Base-by-base conservation (phyloP, 1,140 invertebrate species). In the Papilio machaon region DNA sequence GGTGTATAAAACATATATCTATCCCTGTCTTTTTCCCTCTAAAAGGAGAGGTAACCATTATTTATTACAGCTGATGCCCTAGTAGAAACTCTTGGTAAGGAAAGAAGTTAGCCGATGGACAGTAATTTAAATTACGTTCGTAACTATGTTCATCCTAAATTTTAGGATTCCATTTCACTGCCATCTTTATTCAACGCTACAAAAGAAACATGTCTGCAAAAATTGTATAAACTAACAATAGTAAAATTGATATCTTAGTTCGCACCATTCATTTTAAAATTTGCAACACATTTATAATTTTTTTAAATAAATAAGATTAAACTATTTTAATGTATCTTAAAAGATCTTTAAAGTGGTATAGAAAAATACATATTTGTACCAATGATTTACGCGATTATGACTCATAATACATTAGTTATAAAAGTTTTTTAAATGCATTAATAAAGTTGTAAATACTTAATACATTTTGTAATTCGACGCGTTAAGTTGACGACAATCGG, bases 401-500 rank as follows among this genome's bases (percentile, higher is more conserved):
- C 9, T 73, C 67, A 54, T 81, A 76, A 19, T 46, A 1, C 5
- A 38, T 13, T 81, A 5, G 19, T 6, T 19, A 38, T 81, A 81
- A 54, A n/a, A 54, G 35, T 52, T 13, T 38, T 67, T 7, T 10
- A 35, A 43, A 17, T 52, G 52, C 38, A 49, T 3, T 5, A 75
- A 81, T 35, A 73, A 76, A 46, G 79, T 83, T 83, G 58, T 78
- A 73, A 81, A 81, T 79, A 30, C 54, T 49, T 82, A 87, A 87
- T 89, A 82, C 85, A 84, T 90, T 90, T 89, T 85, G 89, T 85
- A 91, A 91, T 84, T 78, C 75, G 89, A 92, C 86, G 86, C 87
- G 84, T 81, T 86, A 88, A 89, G 87, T 85, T 88, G 87, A 85
- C 81, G 89, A 90, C 90, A 91, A 92, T 92, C 88, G 82, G 84